phyloP scores from a whole-genome alignment of 2,797 vertebrate genomes.

The Anguilla obscura region DNA sequence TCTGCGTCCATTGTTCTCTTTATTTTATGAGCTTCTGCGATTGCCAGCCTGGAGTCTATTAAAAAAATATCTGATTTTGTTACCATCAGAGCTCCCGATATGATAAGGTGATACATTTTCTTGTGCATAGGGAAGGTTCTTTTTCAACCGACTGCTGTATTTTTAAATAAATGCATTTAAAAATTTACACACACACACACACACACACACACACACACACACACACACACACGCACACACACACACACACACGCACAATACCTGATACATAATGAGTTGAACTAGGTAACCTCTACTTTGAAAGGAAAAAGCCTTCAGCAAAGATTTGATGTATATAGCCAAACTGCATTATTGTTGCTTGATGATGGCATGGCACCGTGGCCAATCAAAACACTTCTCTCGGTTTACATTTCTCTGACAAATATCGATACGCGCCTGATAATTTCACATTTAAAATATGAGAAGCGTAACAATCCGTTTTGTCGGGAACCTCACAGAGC shows the following conservation, averaged over 20 bases:
- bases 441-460: background rate
- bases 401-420: background rate
- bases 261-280: background rate
- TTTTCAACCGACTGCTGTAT: background rate
- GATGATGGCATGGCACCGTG: background rate
- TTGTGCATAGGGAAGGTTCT: conserved; percentile 44
- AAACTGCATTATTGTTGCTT: background rate
- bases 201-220: background rate
- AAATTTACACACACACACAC: background rate
- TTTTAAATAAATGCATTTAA: background rate
- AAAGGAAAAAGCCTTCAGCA: background rate
- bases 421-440: background rate
- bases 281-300: background rate
- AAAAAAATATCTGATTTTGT: conserved; percentile 76
- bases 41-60: conserved; percentile 33
- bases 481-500: background rate
- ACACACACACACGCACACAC: no score
- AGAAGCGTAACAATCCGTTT: background rate
- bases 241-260: background rate
- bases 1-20: conserved; percentile 71
- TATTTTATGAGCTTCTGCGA: conserved; percentile 45
- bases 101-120: conserved; percentile 74
- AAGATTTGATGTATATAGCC: background rate
- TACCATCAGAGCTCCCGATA: conserved; percentile 78
- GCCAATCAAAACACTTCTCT: background rate